These are phyloP conservation scores for Pachliopta kotzebuea DNA, from an alignment of 2,888 invertebrate species.

Conservation along the genomic window DNA sequence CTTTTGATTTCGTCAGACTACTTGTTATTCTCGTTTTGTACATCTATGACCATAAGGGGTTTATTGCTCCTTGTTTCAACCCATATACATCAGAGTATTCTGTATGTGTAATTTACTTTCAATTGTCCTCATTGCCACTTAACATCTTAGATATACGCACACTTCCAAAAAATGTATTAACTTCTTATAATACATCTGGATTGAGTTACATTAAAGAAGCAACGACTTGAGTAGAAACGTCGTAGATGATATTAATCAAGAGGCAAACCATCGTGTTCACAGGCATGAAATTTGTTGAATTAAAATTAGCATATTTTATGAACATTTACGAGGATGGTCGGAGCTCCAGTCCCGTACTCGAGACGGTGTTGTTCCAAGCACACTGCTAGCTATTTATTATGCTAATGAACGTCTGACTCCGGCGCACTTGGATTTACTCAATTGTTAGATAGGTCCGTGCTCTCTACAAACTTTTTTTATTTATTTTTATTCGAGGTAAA, in stretches of 20 bases:
- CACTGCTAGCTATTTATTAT: slow-evolving; percentile 56
- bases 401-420: slow-evolving; percentile 60
- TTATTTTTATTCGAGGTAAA: slow-evolving; percentile 3
- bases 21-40: neutral
- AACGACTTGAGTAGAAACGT: neutral
- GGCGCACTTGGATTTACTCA: slow-evolving; percentile 33
- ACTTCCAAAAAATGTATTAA: neutral
- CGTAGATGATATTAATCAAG: slow-evolving; percentile 16
- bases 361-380: slow-evolving; percentile 44
- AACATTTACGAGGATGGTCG: slow-evolving; percentile 50
- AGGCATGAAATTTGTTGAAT: slow-evolving; percentile 48
- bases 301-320: slow-evolving; percentile 56
- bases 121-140: too few species aligned
- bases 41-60: neutral
- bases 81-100: too few species aligned
- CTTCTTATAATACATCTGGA: neutral
- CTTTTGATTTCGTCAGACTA: neutral
- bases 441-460: slow-evolving; percentile 14
- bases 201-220: neutral
- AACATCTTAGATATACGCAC: too few species aligned
- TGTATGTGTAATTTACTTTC: too few species aligned
- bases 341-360: slow-evolving; percentile 53
- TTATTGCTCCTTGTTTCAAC: neutral
- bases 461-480: slow-evolving; percentile 20
- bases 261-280: slow-evolving; percentile 11